Conservation (phyloP, 1,140 invertebrate genomes). For the Cydia fagiglandana region DNA sequence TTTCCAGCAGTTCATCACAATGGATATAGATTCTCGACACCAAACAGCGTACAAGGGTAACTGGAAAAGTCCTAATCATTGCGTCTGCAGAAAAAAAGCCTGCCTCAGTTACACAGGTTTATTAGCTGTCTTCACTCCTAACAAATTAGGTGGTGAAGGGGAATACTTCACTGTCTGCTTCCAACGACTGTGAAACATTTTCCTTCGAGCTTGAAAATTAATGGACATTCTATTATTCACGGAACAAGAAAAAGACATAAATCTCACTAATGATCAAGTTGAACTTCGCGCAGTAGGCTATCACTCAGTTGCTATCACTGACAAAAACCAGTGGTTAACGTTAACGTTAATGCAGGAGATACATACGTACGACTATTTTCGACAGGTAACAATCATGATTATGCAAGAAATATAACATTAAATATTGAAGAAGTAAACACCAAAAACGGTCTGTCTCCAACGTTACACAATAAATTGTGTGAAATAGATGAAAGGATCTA, state of each 20-base stretch:
- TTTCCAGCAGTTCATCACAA: too few relatives aligned
- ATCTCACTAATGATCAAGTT: conserved; percentile 14
- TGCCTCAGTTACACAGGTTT: too few relatives aligned
- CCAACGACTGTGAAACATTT: conserved; percentile 6
- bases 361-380: neutral
- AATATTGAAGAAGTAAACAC: too few relatives aligned
- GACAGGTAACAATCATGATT: too few relatives aligned
- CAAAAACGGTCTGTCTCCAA: too few relatives aligned
- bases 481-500: too few relatives aligned
- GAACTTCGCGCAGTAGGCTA: neutral
- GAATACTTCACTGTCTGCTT: neutral
- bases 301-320: neutral
- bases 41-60: too few relatives aligned
- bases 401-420: too few relatives aligned
- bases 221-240: conserved; percentile 11
- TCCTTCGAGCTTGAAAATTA: neutral
- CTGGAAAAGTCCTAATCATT: too few relatives aligned
- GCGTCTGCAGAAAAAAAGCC: too few relatives aligned
- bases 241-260: conserved; percentile 7
- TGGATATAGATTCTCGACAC: too few relatives aligned
- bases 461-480: too few relatives aligned
- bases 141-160: neutral
- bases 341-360: neutral
- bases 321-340: neutral
- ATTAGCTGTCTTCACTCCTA: neutral